phyloP scores from a whole-genome alignment of 2,888 invertebrate species.

The Strigamia crassipes region DNA sequence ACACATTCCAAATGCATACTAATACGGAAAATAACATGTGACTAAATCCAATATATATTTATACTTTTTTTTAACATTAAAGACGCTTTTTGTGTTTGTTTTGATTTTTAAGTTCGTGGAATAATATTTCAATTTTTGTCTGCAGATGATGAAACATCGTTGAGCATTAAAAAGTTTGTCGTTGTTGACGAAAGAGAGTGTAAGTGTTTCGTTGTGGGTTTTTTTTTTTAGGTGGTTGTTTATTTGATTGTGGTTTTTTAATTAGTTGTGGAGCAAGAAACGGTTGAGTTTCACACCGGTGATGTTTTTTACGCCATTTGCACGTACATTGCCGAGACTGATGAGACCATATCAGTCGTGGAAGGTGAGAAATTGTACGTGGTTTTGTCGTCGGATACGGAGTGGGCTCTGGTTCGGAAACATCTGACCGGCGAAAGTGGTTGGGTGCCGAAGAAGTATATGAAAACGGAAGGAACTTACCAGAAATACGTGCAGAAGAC shows the following conservation, averaged over 20 bases:
- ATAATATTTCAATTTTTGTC: constrained; percentile 52
- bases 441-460: constrained; percentile 88
- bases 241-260: neutral
- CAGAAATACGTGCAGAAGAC: constrained; percentile 83
- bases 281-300: constrained; percentile 59
- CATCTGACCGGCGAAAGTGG: constrained; percentile 88
- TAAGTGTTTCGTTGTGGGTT: neutral
- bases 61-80: too few species aligned
- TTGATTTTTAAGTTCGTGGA: neutral
- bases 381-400: constrained; percentile 78
- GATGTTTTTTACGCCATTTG: constrained; percentile 74
- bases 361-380: constrained; percentile 89
- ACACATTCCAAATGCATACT: neutral
- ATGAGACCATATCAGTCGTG: constrained; percentile 83
- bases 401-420: constrained; percentile 93
- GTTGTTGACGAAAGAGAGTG: constrained; percentile 61
- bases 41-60: too few species aligned
- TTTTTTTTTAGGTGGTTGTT: too few species aligned
- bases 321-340: constrained; percentile 80
- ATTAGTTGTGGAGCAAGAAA: constrained; percentile 1
- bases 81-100: neutral
- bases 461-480: constrained; percentile 81
- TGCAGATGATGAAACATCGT: constrained; percentile 73
- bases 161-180: constrained; percentile 71
- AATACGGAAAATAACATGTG: neutral